Evolutionary conservation across 2,888 invertebrate species (phyloP).

Genomic region (Tromatobia lineatoria): DNA sequence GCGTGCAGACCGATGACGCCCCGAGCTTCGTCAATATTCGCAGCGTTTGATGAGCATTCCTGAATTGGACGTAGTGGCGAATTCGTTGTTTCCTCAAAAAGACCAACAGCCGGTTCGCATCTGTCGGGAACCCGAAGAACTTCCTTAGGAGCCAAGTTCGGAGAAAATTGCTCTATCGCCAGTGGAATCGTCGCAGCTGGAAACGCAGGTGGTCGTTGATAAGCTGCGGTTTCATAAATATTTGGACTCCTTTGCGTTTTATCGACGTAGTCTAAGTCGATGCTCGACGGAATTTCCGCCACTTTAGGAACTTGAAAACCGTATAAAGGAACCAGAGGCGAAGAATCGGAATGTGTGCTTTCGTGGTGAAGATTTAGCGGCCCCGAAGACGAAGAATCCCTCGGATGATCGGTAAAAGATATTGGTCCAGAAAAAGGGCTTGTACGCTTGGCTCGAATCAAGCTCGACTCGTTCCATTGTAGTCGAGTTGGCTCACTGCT

Average conservation of each 20-base stretch:
- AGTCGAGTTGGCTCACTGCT: slow-evolving; percentile 7
- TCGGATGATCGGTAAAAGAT: slow-evolving; percentile 9
- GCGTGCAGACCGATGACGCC: slow-evolving; percentile 52
- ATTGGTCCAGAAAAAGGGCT: slow-evolving; percentile 20
- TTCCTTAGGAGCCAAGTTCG: slow-evolving; percentile 12
- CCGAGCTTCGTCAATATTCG: slow-evolving; percentile 37
- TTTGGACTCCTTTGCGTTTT: neutral
- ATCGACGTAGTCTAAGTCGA: slow-evolving; percentile 30
- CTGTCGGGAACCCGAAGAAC: slow-evolving; percentile 1
- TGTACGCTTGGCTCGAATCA: slow-evolving; percentile 18
- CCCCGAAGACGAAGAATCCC: slow-evolving; percentile 15
- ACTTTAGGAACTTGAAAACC: slow-evolving; percentile 66
- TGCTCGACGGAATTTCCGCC: slow-evolving; percentile 27
- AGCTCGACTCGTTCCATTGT: slow-evolving; percentile 39
- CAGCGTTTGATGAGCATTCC: slow-evolving; percentile 25
- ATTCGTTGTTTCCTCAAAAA: slow-evolving; percentile 19
- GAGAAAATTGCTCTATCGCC: slow-evolving; percentile 8
- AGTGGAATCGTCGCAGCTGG: neutral
- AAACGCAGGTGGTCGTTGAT: slow-evolving; percentile 22
- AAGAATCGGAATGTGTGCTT: slow-evolving; percentile 10
- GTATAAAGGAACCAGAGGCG: slow-evolving; percentile 24
- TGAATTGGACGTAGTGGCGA: slow-evolving; percentile 14
- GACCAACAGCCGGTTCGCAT: slow-evolving; percentile 4
- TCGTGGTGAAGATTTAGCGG: slow-evolving; percentile 35
- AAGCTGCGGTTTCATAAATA: slow-evolving; percentile 33